These are phyloP conservation scores for Caradrina kadenii DNA, from an alignment of 2,888 invertebrate genomes.

Conservation along the genomic window DNA sequence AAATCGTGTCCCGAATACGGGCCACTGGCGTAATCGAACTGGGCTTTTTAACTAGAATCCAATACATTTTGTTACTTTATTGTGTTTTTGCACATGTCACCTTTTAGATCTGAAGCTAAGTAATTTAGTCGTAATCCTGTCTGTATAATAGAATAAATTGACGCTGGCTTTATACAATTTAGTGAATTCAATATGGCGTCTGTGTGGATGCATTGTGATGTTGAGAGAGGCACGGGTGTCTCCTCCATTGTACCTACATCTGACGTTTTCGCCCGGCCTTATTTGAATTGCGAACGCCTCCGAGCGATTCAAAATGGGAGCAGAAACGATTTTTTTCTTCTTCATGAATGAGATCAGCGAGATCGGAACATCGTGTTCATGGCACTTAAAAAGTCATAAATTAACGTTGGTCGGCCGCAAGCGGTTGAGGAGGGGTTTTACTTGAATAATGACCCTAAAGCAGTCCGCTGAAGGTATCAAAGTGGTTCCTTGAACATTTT, in stretches of 20 bases:
- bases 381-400: conserved; percentile 85
- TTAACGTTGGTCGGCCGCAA: conserved; percentile 77
- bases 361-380: conserved; percentile 78
- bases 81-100: conserved; percentile 41
- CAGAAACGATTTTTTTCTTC: conserved; percentile 68
- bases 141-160: conserved; percentile 37
- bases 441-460: conserved; percentile 78
- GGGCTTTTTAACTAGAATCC: conserved; percentile 51
- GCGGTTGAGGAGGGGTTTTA: conserved; percentile 72
- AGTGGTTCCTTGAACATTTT: conserved; percentile 64
- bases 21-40: conserved; percentile 52
- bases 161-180: conserved; percentile 32
- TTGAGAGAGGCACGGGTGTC: conserved; percentile 41
- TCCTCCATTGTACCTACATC: conserved; percentile 40
- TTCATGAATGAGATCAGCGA: conserved; percentile 71
- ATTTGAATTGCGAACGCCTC: conserved; percentile 56
- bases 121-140: conserved; percentile 32
- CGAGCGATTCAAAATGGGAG: conserved; percentile 53
- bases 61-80: conserved; percentile 48
- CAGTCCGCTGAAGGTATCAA: conserved; percentile 65
- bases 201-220: conserved; percentile 49
- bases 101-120: conserved; percentile 32
- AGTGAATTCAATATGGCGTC: conserved; percentile 45
- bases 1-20: conserved; percentile 62
- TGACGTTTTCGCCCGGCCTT: conserved; percentile 38